Conservation (phyloP, 1,140 invertebrate species). For the Nixonia krombeini region DNA sequence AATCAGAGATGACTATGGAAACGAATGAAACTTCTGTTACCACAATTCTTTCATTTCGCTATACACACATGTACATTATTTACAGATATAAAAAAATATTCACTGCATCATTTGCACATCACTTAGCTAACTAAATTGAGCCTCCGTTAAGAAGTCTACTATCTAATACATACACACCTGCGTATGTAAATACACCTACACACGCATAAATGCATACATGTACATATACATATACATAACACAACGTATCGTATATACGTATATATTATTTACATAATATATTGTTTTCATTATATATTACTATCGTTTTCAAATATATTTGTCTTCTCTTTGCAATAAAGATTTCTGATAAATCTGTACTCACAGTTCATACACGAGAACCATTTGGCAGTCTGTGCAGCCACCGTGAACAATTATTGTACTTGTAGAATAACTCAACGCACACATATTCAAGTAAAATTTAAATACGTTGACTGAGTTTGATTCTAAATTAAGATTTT, state of each 20-base stretch:
- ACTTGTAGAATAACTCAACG: too few species aligned
- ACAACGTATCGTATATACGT: slow-evolving; percentile 14
- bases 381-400: slow-evolving; percentile 5
- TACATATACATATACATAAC: slow-evolving; percentile 15
- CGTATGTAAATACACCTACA: slow-evolving; percentile 10
- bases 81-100: slow-evolving; percentile 36
- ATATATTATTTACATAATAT: slow-evolving; percentile 36
- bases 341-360: slow-evolving; percentile 24
- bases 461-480: too few species aligned
- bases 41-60: slow-evolving; percentile 20
- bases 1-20: slow-evolving; percentile 29
- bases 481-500: too few species aligned
- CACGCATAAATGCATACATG: slow-evolving; percentile 22
- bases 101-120: slow-evolving; percentile 29
- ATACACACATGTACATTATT: slow-evolving; percentile 47
- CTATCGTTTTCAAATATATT: slow-evolving; percentile 40
- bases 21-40: slow-evolving; percentile 17
- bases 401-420: background rate
- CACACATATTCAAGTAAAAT: too few species aligned
- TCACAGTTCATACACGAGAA: slow-evolving; percentile 12
- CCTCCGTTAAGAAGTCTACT: slow-evolving; percentile 61
- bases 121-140: slow-evolving; percentile 65
- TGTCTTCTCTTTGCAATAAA: slow-evolving; percentile 29
- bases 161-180: slow-evolving; percentile 34
- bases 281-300: slow-evolving; percentile 35